phyloP scores from a whole-genome alignment of 2,797 vertebrate genomes.

The Dryobates pubescens region DNA sequence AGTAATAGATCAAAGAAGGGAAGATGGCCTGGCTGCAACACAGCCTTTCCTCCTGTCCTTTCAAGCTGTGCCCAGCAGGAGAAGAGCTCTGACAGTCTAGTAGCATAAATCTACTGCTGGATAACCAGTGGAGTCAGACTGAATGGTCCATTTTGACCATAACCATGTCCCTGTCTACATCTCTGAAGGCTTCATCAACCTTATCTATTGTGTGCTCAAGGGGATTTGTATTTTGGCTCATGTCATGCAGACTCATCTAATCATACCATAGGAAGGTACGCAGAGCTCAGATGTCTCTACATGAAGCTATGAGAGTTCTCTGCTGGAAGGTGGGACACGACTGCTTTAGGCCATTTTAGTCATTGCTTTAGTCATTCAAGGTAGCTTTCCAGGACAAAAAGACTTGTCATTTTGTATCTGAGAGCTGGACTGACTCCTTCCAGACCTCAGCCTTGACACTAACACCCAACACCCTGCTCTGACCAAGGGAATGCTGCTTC shows the following conservation, averaged over 20 bases:
- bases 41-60: accelerated
- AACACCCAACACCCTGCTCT: background rate
- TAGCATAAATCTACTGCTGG: background rate
- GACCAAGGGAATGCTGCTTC: background rate
- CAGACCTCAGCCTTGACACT: background rate
- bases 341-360: background rate
- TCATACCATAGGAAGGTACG: background rate
- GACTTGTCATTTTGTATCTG: background rate
- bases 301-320: background rate
- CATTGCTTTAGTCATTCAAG: background rate
- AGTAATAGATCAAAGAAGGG: background rate
- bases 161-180: background rate
- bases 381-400: background rate
- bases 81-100: background rate
- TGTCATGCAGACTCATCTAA: background rate
- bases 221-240: background rate
- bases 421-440: background rate
- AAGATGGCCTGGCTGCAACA: background rate
- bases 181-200: background rate
- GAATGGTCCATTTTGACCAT: background rate
- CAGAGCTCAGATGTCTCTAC: background rate
- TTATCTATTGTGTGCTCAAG: accelerated
- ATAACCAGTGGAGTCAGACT: background rate
- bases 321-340: background rate
- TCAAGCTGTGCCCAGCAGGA: background rate